phyloP scores from a whole-genome alignment of 2,113 vertebrate genomes.

The Otus sunia region DNA sequence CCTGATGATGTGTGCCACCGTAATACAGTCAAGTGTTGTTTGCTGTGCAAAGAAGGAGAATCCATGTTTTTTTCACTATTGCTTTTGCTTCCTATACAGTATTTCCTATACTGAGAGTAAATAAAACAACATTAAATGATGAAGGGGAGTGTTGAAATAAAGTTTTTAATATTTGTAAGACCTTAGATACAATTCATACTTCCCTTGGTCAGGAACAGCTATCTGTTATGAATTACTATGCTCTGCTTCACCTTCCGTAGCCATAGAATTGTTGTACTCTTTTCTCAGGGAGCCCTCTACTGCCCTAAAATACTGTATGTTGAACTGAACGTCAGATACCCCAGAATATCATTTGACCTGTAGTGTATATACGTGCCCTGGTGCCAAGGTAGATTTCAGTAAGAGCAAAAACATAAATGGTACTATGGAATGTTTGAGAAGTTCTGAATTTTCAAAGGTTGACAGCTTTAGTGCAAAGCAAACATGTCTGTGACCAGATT shows the following conservation, averaged over 20 bases:
- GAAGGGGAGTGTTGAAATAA: neutral
- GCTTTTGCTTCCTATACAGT: neutral
- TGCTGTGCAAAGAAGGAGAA: neutral
- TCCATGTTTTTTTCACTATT: neutral
- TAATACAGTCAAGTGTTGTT: neutral
- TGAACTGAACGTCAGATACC: neutral
- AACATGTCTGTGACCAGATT: neutral
- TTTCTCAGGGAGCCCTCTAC: conserved; percentile 73
- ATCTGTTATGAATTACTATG: conserved; percentile 19
- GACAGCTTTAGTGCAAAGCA: neutral
- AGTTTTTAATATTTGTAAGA: neutral
- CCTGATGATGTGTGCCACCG: neutral
- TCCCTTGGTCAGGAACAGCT: neutral
- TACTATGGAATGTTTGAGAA: neutral
- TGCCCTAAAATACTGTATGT: conserved; percentile 29
- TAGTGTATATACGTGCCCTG: neutral
- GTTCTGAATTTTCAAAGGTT: neutral
- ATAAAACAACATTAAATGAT: neutral
- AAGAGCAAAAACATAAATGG: neutral
- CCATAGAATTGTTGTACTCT: neutral
- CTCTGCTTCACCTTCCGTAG: neutral
- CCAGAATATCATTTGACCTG: neutral
- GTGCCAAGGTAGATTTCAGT: neutral
- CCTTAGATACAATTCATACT: neutral
- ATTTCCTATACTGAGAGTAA: neutral